Conservation (phyloP, 30 jellyfish, hydroid and myxozoan species). For the Hydractinia symbiolongicarpus region DNA sequence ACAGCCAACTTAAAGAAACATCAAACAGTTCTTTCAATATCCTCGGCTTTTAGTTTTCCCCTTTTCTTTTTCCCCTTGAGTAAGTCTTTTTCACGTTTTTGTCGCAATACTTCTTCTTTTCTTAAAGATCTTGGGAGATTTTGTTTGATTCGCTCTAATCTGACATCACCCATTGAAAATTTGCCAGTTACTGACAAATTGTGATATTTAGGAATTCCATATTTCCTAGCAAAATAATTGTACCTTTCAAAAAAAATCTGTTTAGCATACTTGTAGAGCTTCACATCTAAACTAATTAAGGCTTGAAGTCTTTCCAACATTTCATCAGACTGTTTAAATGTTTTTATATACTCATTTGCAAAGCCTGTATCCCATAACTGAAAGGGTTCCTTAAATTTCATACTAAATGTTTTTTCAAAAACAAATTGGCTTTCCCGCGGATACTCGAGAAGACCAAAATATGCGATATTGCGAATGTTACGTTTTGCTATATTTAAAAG, state of each 20-base stretch:
- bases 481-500: conserved; percentile 51
- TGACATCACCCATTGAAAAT: not conserved
- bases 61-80: not conserved
- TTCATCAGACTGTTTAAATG: not conserved
- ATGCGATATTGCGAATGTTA: conserved; percentile 45
- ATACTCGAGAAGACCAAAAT: conserved; percentile 52
- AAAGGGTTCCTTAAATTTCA: conserved; percentile 55
- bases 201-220: conserved; percentile 25
- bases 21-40: no score
- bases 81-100: conserved; percentile 12
- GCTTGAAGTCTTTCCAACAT: conserved; percentile 27
- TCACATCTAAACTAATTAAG: conserved; percentile 49
- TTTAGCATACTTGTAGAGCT: conserved; percentile 64
- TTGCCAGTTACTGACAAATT: not conserved
- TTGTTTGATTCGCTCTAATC: not conserved
- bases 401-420: conserved; percentile 71
- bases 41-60: not conserved
- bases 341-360: conserved; percentile 51
- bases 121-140: conserved; percentile 32
- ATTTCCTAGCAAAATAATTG: conserved; percentile 3
- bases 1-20: no score
- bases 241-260: conserved; percentile 41
- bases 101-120: conserved; percentile 15
- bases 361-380: conserved; percentile 50
- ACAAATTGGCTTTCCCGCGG: conserved; percentile 72